phyloP scores from a whole-genome alignment of 2,888 invertebrate species.

The Limnephilus lunatus region DNA sequence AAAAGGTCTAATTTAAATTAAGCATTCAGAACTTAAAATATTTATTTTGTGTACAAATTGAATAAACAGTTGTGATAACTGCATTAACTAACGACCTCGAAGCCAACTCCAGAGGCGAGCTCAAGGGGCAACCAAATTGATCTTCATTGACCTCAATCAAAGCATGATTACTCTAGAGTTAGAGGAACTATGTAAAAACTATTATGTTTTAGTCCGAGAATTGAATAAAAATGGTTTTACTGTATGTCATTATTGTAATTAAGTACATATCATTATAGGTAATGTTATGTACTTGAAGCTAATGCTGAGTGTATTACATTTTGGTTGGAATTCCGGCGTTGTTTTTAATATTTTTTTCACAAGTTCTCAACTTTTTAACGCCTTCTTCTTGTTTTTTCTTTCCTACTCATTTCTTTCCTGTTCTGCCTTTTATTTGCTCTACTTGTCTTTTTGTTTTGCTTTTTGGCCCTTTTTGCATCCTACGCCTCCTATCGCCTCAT shows the following conservation, averaged over 20 bases:
- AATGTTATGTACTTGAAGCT: not conserved
- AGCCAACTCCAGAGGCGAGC: not conserved
- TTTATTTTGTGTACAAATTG: not conserved
- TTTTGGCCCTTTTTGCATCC: too few species aligned
- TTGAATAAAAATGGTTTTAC: not conserved
- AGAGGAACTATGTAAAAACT: not conserved
- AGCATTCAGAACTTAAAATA: not conserved
- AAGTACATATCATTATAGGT: not conserved
- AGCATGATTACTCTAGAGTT: not conserved
- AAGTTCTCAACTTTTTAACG: not conserved
- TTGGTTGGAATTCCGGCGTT: not conserved
- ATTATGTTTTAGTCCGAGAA: not conserved
- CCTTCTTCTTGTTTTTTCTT: too few species aligned
- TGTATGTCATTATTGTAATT: not conserved
- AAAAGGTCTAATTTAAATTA: not conserved
- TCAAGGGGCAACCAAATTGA: slow-evolving; percentile 28
- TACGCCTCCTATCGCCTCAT: too few species aligned
- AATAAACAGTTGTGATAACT: not conserved
- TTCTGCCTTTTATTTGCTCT: too few species aligned
- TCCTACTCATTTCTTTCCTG: too few species aligned
- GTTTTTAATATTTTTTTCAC: not conserved
- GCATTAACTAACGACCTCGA: not conserved
- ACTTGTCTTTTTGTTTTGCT: too few species aligned
- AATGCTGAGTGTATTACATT: not conserved
- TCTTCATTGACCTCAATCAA: slow-evolving; percentile 33